These are phyloP conservation scores for Paramormyrops kingsleyae DNA, from an alignment of 2,113 vertebrate species.

Conservation along the genomic window DNA sequence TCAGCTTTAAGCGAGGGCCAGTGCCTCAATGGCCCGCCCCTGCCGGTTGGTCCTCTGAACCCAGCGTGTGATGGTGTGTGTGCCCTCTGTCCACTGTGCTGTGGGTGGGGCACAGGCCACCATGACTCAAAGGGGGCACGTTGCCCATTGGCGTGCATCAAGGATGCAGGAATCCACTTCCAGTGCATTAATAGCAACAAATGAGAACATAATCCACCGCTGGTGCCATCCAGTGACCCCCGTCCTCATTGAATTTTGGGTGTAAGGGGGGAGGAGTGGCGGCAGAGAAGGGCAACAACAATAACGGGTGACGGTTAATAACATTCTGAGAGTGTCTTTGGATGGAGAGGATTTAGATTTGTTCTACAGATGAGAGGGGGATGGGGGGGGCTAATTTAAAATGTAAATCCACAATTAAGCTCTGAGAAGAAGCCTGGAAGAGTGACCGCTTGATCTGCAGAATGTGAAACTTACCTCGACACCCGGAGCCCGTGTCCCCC, in stretches of 20 bases:
- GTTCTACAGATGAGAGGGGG: neutral
- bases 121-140: neutral
- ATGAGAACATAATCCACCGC: neutral
- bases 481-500: neutral
- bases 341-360: constrained; percentile 5
- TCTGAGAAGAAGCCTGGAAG: neutral
- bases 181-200: neutral
- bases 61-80: neutral
- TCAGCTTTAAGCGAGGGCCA: neutral
- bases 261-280: neutral
- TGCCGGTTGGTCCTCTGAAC: neutral
- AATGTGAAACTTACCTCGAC: neutral
- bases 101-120: too few relatives aligned
- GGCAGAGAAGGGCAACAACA: neutral
- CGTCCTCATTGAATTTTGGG: neutral
- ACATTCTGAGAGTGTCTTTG: neutral
- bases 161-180: neutral
- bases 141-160: neutral
- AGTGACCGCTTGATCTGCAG: neutral
- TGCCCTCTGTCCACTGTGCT: neutral
- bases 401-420: constrained; percentile 17
- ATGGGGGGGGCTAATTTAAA: constrained; percentile 7
- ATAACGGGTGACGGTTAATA: neutral
- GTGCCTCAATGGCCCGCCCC: neutral
- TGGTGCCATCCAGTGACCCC: neutral